Percentiles rank a stretch among this genome's conserved stretches.
These are phyloP conservation scores for Desmodus rotundus DNA, from an alignment of 2,113 vertebrate species.

Conservation along the genomic window DNA sequence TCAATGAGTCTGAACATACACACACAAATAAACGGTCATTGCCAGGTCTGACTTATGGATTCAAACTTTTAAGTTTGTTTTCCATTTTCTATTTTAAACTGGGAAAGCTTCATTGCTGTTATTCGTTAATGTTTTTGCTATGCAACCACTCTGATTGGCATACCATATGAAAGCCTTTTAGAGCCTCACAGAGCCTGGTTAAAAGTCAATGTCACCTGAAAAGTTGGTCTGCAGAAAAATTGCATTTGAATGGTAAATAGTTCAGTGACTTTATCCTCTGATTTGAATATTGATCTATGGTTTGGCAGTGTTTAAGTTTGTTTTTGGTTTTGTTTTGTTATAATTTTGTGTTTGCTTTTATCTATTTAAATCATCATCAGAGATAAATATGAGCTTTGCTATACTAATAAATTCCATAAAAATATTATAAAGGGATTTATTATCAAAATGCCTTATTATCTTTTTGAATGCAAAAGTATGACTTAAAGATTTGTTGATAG, in stretches of 20 bases:
- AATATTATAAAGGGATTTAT: background rate
- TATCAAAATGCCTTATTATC: background rate
- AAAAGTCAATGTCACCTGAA: conserved; percentile 47
- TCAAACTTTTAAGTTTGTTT: conserved; percentile 54
- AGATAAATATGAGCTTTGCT: background rate
- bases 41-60: conserved; percentile 1
- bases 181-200: background rate
- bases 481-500: background rate
- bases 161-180: conserved; percentile 45
- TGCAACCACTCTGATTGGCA: conserved; percentile 49
- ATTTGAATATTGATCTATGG: background rate
- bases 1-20: background rate
- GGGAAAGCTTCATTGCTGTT: conserved; percentile 55
- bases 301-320: background rate
- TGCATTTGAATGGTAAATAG: background rate
- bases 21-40: conserved; percentile 25
- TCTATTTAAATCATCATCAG: background rate
- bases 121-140: conserved; percentile 45
- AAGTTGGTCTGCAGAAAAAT: conserved; percentile 11
- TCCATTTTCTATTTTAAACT: conserved; percentile 51
- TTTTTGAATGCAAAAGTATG: background rate
- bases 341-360: background rate
- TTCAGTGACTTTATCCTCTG: background rate
- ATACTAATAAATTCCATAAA: background rate
- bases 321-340: background rate